Evolutionary conservation across 2,113 vertebrate genomes (phyloP), one percentile per base, ranked within the genome.

Genomic region (Neolamprologus sp.): DNA sequence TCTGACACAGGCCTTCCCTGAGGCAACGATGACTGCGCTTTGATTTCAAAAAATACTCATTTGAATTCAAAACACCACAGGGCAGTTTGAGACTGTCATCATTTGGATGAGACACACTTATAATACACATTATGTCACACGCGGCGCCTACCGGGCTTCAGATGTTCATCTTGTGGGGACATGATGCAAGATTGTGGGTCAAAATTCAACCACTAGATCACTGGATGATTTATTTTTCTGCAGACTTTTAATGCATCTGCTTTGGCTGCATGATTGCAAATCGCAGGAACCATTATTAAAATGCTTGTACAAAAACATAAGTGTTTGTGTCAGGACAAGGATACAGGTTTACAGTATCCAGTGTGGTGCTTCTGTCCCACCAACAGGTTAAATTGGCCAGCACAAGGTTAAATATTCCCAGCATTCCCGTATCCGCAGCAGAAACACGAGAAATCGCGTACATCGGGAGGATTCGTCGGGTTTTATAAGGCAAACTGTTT

Each of bases 21-120:
- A 17, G 30, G 40, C 49, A 81, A 83, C 26, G 51, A n/a, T 11
- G 16, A 16, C 82, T 85, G 42, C 51, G 30, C 42, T 92, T 86
- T 83, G 79, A 78, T 49, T 80, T 83, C 4, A 54, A 57, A 91
- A 89, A 68, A 10, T 17, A 10, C 58, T 85, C n/a, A 84, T 88
- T 89, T 80, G 51, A 42, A 87, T 87, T 85, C 80, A n/a, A 40
- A 57, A 85, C 73, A 81, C 79, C 12, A 23, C 45, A 63, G 49
- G 73, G 40, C 35, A 45, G 35, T 51, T 53, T 71, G 19, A 58
- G 58, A 45, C 11, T 7, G n/a, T n/a, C 26, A 51, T 17, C 13
- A 2, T 57, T 75, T 21, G 54, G 82, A 58, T 71, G 60, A 54
- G 47, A 53, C 45, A 4, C 51, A 68, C 85, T 84, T 82, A 80